A percentile compares a stretch with the other conserved stretches of the same genome.
Conservation (phyloP, 2,113 vertebrate genomes). For the Dipodomys stephensi region DNA sequence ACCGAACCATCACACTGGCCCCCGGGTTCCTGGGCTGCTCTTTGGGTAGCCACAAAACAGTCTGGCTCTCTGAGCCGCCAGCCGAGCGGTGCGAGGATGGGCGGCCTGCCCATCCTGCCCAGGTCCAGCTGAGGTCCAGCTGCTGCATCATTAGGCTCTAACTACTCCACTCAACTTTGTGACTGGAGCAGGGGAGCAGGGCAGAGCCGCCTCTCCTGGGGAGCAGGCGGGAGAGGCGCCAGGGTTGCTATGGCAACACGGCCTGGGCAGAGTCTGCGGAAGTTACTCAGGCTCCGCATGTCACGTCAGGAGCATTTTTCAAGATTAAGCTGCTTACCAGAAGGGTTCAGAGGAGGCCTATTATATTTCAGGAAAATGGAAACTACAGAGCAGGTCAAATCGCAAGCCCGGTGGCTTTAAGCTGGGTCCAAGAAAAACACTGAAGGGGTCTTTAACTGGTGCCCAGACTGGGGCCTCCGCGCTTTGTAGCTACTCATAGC, state of each 20-base stretch:
- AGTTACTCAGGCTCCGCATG: slow-evolving; percentile 69
- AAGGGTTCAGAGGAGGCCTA: slow-evolving; percentile 67
- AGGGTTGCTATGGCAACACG: slow-evolving; percentile 69
- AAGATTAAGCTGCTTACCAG: slow-evolving; percentile 78
- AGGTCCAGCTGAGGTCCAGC: slow-evolving; percentile 76
- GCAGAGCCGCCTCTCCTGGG: slow-evolving; percentile 6
- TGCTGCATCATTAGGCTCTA: slow-evolving; percentile 75
- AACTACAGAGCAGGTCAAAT: slow-evolving; percentile 69
- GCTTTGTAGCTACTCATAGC: slow-evolving; percentile 22
- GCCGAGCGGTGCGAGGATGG: not conserved
- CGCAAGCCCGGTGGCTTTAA: slow-evolving; percentile 66
- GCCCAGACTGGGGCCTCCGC: slow-evolving; percentile 26
- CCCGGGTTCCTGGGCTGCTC: not conserved
- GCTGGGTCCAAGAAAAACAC: slow-evolving; percentile 74
- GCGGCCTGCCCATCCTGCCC: slow-evolving; percentile 38
- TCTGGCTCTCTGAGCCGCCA: not conserved
- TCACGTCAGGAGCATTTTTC: slow-evolving; percentile 72
- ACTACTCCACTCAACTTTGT: slow-evolving; percentile 74
- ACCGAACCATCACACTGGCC: not conserved
- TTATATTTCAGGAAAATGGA: slow-evolving; percentile 73
- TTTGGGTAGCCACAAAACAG: slow-evolving; percentile 4
- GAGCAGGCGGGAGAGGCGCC: slow-evolving; percentile 58
- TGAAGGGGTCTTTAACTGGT: slow-evolving; percentile 46
- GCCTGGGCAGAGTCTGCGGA: slow-evolving; percentile 56
- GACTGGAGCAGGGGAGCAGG: slow-evolving; percentile 68